Conservation (phyloP, 2,888 invertebrate species). For the Myopa testacea region DNA sequence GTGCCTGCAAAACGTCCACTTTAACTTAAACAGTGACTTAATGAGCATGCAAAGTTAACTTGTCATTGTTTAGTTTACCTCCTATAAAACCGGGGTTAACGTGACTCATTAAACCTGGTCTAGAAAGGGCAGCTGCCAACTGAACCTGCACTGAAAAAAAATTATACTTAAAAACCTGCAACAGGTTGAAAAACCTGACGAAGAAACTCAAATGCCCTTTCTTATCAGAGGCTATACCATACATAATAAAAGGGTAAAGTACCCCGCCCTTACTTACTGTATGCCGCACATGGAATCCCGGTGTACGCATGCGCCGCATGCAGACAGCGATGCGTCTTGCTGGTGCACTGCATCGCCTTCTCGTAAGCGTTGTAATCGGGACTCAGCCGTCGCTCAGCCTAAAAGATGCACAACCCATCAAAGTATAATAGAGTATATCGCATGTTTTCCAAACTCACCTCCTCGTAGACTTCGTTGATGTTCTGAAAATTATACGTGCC, state of each 20-base stretch:
- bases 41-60: constrained; percentile 33
- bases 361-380: constrained; percentile 71
- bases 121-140: not conserved
- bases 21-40: constrained; percentile 40
- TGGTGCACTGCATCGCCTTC: constrained; percentile 85
- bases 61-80: constrained; percentile 20
- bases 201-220: not conserved
- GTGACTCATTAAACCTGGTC: no score
- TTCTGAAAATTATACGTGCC: constrained; percentile 75
- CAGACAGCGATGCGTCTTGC: constrained; percentile 88
- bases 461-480: constrained; percentile 74
- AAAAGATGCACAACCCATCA: constrained; percentile 39
- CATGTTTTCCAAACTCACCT: constrained; percentile 67
- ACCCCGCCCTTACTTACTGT: constrained; percentile 74
- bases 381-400: constrained; percentile 69
- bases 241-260: no score
- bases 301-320: constrained; percentile 94
- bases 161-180: not conserved
- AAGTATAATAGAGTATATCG: constrained; percentile 23
- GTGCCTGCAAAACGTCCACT: constrained; percentile 29
- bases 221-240: not conserved
- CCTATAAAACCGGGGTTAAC: no score
- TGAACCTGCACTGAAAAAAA: not conserved
- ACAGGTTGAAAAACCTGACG: not conserved
- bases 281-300: constrained; percentile 84